phyloP scores from a whole-genome alignment of 2,113 vertebrate species.

The Podilymbus podiceps region DNA sequence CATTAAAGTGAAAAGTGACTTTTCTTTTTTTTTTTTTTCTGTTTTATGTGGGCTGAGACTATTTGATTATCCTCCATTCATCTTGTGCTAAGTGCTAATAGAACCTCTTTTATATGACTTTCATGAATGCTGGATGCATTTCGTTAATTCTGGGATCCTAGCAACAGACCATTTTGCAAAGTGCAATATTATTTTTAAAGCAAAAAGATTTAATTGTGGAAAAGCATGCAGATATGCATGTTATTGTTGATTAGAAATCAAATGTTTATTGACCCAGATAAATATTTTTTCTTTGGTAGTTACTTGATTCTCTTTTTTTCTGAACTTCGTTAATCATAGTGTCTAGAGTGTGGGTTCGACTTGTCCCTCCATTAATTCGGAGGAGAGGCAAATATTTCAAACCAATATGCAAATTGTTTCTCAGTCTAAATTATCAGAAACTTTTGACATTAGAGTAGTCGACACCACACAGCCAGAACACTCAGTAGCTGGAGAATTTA shows the following conservation, averaged over 20 bases:
- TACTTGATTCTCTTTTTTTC: neutral
- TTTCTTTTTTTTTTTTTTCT: neutral
- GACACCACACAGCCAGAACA: neutral
- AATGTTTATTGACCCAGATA: neutral
- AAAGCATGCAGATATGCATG: neutral
- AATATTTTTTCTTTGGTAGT: neutral
- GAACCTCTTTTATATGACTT: constrained; percentile 33
- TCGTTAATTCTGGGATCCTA: constrained; percentile 45
- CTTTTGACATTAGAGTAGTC: neutral
- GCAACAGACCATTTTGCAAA: constrained; percentile 40
- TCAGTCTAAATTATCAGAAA: neutral
- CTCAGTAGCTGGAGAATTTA: neutral
- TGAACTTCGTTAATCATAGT: neutral
- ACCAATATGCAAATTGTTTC: neutral
- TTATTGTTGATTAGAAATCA: neutral
- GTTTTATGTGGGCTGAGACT: neutral
- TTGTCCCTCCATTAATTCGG: neutral
- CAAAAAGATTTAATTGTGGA: constrained; percentile 45
- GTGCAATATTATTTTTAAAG: neutral
- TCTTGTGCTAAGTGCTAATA: constrained; percentile 48
- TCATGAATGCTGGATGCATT: constrained; percentile 20
- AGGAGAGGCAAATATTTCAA: neutral
- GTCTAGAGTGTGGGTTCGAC: neutral
- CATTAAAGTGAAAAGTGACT: constrained; percentile 10
- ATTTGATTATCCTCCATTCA: constrained; percentile 38